These are phyloP conservation scores for Apis florea DNA, from an alignment of 1,140 invertebrate genomes.

Conservation along the genomic window DNA sequence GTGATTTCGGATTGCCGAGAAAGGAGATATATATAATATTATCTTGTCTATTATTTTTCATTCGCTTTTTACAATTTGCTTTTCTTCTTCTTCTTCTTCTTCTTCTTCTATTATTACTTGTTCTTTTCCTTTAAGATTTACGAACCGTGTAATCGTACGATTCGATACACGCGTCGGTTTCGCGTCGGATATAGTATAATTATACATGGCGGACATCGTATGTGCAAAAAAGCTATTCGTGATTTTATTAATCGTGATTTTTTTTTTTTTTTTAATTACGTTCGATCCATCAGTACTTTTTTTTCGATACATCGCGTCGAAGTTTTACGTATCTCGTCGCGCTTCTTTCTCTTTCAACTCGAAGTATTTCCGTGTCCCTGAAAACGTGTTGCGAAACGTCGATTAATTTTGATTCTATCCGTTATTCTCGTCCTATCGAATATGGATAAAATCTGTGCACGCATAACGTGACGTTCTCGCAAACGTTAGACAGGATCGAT, in stretches of 20 bases:
- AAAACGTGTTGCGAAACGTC: not conserved
- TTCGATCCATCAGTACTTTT: not conserved
- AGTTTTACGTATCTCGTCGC: conserved; percentile 1
- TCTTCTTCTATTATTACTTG: not conserved
- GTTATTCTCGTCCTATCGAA: not conserved
- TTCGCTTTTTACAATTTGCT: conserved; percentile 38
- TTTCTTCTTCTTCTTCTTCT: conserved; percentile 14
- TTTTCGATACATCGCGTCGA: conserved; percentile 6
- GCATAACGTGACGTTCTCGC: not conserved
- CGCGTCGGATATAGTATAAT: not conserved
- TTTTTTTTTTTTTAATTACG: not conserved
- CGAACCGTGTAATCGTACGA: conserved; percentile 1
- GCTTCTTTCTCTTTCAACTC: not conserved
- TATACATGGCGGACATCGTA: not conserved
- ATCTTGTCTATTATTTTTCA: conserved; percentile 55
- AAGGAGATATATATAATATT: conserved; percentile 40
- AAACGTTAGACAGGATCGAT: not conserved
- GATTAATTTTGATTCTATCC: not conserved
- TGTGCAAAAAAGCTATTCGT: conserved; percentile 23
- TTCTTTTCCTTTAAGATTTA: conserved; percentile 26
- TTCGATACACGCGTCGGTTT: not conserved
- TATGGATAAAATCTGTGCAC: not conserved
- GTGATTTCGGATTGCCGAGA: conserved; percentile 71
- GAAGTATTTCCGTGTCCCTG: not conserved
- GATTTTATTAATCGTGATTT: conserved; percentile 28